Base-by-base conservation (phyloP, 2,797 vertebrate genomes). In the Muscicapa comitata region DNA sequence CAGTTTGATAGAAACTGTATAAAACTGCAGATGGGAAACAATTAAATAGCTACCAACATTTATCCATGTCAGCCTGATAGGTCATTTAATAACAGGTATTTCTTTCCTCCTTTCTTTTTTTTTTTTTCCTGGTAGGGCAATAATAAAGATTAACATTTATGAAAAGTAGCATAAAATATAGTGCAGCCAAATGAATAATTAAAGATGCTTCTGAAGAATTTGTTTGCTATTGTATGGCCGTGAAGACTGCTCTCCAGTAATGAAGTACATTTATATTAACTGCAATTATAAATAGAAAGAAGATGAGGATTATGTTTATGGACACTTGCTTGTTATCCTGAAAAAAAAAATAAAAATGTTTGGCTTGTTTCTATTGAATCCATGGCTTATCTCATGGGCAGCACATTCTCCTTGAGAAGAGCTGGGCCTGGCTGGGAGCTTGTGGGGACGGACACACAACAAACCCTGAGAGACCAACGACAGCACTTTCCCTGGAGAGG, bases 141-240 rank as follows among this genome's bases (percentile, higher is more conserved):
- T 98, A 97, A 98, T 97, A 97, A 98, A 98, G 97, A 98, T 98
- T 95, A 98, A 98, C 97, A 97, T 97, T 98, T 98, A 97, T 96
- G 96, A 98, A 98, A 98, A 98, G 96, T 96, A 97, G 95, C 94
- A 96, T 97, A 98, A 98, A 98, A 97, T 96, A 98, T 93, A 97
- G 95, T 96, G 83, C 94, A 97, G 88, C 54, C 85, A 83, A 96
- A 97, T 98, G 97, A 98, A 98, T 98, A 98, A 98, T 98, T 98
- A 98, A 98, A 97, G 96, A 96, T 40, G 68, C 95, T 97, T 97
- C 96, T 97, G 97, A 98, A 96, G 97, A 97, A 97, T 96, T 96
- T 97, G 76, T 96, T 97, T 98, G 97, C 95, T 97, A 96, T 95
- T 90, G 93, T 97, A 95, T 31, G 72, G 79, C 93, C 43, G 0